Percentiles rank a stretch among this genome's conserved stretches.
These are phyloP conservation scores for Agapostemon virescens DNA, from an alignment of 2,888 invertebrate species.

Conservation along the genomic window DNA sequence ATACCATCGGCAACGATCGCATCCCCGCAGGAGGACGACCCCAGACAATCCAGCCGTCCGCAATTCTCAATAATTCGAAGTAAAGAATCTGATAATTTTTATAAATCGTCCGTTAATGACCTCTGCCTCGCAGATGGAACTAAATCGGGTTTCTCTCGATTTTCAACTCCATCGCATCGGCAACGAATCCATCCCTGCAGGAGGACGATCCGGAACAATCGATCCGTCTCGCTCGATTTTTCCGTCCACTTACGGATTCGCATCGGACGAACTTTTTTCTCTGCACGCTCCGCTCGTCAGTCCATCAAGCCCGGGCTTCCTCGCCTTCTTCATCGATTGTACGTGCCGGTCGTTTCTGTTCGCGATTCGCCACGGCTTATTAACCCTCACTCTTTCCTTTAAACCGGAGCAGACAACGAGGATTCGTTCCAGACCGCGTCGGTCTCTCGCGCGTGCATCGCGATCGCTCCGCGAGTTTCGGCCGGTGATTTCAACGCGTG, in stretches of 20 bases:
- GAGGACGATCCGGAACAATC: conserved; percentile 72
- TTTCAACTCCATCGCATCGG: background rate
- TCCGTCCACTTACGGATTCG: conserved; percentile 76
- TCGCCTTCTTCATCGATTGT: conserved; percentile 58
- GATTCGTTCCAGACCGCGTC: background rate
- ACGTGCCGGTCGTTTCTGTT: conserved; percentile 41
- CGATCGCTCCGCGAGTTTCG: background rate
- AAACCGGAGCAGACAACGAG: conserved; percentile 58
- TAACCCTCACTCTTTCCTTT: conserved; percentile 62
- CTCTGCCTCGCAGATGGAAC: background rate
- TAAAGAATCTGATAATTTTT: background rate
- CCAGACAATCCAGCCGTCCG: background rate
- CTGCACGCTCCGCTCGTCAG: conserved; percentile 41
- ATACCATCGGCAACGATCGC: too few species aligned
- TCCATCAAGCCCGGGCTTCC: conserved; percentile 63
- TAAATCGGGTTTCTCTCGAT: conserved; percentile 29
- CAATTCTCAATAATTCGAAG: background rate
- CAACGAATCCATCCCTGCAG: conserved; percentile 48
- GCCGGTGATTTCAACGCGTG: conserved; percentile 19
- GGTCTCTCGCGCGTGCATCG: conserved; percentile 1
- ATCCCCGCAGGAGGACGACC: too few species aligned
- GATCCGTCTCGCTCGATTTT: conserved; percentile 73
- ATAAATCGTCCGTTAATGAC: background rate
- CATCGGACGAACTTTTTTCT: conserved; percentile 65
- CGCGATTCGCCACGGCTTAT: conserved; percentile 71